Evolutionary conservation across 92 coral and sea anemone genomes (phyloP).

Genomic region (Zoanthus sociatus): DNA sequence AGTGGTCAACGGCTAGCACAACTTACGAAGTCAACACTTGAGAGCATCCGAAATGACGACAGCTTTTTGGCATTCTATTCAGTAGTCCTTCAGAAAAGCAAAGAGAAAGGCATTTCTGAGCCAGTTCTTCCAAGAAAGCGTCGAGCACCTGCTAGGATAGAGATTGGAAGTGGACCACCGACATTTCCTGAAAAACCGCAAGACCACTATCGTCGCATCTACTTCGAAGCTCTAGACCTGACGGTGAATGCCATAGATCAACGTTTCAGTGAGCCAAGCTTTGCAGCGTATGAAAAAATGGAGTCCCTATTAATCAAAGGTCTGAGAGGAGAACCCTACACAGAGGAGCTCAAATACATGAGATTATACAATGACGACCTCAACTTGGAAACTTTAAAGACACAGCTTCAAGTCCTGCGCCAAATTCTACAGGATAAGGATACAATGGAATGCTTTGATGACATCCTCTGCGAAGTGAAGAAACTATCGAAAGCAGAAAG

Average conservation of each 20-base stretch:
- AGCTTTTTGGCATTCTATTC: constrained; percentile 27
- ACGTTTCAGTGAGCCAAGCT: constrained; percentile 14
- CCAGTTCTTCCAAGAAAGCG: constrained; percentile 6
- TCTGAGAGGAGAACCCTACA: constrained; percentile 24
- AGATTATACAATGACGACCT: constrained; percentile 22
- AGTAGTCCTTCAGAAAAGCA: constrained; percentile 21
- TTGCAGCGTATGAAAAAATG: constrained; percentile 18
- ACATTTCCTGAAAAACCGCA: constrained; percentile 20
- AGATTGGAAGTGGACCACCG: constrained; percentile 29
- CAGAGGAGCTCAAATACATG: constrained; percentile 26
- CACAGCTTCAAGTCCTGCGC: constrained; percentile 48
- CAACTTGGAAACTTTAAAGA: constrained; percentile 25
- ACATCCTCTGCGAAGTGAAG: constrained; percentile 49
- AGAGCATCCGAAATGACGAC: constrained; percentile 26
- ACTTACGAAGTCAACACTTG: constrained; percentile 24
- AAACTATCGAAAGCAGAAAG: constrained; percentile 56
- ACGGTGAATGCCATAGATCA: constrained; percentile 8
- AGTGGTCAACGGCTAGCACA: constrained; percentile 27
- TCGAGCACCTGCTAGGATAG: constrained; percentile 35
- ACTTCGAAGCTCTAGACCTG: constrained; percentile 12
- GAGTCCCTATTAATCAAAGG: constrained; percentile 2
- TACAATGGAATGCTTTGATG: constrained; percentile 60
- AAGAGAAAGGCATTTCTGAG: constrained; percentile 15
- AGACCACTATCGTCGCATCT: constrained; percentile 18
- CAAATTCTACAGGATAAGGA: constrained; percentile 44